Conservation (phyloP, 2,113 vertebrate genomes). For the Epinephelus cyanopodus region DNA sequence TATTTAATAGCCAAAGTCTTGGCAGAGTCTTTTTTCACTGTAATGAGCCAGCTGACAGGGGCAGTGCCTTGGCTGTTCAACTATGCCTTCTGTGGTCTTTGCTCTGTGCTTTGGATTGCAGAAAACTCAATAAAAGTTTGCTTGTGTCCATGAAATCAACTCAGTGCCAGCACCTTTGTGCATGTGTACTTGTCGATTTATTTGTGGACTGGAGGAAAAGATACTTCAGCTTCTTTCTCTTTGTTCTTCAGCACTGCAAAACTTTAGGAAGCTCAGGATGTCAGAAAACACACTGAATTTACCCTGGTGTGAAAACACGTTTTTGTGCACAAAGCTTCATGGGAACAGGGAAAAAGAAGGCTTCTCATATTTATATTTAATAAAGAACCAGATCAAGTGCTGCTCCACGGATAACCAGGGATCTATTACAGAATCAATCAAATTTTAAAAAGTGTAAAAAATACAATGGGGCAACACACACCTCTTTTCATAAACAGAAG, state of each 20-base stretch:
- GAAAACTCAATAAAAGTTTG: conserved; percentile 12
- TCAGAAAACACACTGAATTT: background rate
- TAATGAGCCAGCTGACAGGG: conserved; percentile 63
- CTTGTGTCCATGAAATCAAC: conserved; percentile 9
- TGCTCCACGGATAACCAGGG: background rate
- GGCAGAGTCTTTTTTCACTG: conserved; percentile 47
- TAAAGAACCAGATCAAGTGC: background rate
- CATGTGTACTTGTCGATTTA: background rate
- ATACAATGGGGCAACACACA: background rate
- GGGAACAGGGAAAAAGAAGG: background rate
- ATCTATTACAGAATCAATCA: background rate
- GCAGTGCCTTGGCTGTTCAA: conserved; percentile 12
- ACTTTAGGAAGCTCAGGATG: background rate
- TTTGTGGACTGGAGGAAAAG: background rate
- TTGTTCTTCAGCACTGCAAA: background rate
- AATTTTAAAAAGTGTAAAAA: background rate
- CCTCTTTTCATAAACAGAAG: background rate
- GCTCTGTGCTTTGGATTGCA: background rate
- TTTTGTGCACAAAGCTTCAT: background rate
- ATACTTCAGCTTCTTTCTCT: background rate
- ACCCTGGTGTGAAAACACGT: background rate
- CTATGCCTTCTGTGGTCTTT: conserved; percentile 18
- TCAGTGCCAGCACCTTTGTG: background rate
- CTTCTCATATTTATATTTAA: background rate
- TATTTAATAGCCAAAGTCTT: conserved; percentile 56